Evolutionary conservation across 2,797 vertebrate species (phyloP), one percentile per base, ranked within the genome.

Genomic region (Pyrocephalus nanus): DNA sequence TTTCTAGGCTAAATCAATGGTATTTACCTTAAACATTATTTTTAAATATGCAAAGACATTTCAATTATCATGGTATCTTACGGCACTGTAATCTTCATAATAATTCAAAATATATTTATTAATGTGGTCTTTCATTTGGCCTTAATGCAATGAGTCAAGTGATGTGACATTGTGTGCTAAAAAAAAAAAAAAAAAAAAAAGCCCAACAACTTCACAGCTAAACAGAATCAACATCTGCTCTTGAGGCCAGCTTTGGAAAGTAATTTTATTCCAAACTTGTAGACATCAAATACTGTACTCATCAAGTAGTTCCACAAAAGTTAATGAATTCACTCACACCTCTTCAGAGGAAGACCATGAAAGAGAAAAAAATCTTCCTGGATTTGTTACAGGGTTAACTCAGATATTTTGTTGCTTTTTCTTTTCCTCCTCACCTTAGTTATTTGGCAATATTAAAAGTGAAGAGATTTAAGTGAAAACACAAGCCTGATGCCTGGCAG

Each of bases 41-140:
- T 88, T 66, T 74, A 74, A 88, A 73, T 78, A 82, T 11, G 69
- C 15, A 88, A 84, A 51, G 45, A 94, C 80, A 88, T 65, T 54
- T 54, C 23, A 69, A 32, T 75, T 53, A 38, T 77, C 25, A 11
- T 50, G 8, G 60, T 78, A 65, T 54, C 25, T 15, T 74, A 62
- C 45, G 91, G 65, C 22, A 47, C 45, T 53, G 34, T 62, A 70
- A 80, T 92, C 32, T 75, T 36, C 64, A 9, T 12, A 86, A 75
- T 16, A 90, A 79, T 40, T 84, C 65, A 36, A 86, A 78, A 81
- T 64, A 42, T 21, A 88, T 79, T 53, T 80, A 58, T 30, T 40
- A 65, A 70, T 40, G 48, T 38, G 42, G n/a, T 36, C 12, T 94
- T 86, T 90, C 42, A 71, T 80, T 92, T 75, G 26, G 57, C 29